Conservation (phyloP, 2,113 vertebrate species). For the Cinclus cinclus region DNA sequence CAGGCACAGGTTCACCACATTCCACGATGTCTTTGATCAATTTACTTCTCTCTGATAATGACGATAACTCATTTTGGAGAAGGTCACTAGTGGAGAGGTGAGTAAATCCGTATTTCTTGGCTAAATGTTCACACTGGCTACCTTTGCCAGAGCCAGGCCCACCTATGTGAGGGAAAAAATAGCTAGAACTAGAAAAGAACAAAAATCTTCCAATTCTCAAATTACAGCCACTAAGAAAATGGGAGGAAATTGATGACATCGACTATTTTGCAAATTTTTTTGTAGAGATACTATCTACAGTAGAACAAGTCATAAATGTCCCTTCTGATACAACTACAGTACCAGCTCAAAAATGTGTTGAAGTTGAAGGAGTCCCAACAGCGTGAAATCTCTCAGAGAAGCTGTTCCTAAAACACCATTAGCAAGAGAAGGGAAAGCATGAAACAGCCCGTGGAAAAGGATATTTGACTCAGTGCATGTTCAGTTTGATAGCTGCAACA, state of each 20-base stretch:
- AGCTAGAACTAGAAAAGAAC: neutral
- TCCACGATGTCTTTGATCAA: slow-evolving; percentile 81
- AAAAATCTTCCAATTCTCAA: neutral
- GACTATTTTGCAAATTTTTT: neutral
- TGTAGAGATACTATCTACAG: neutral
- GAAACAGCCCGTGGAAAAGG: neutral
- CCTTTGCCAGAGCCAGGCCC: slow-evolving; percentile 91
- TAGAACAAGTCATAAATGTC: neutral
- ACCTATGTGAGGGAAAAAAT: slow-evolving; percentile 71
- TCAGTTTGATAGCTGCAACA: neutral
- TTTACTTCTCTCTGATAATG: slow-evolving; percentile 82
- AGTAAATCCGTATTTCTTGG: slow-evolving; percentile 83
- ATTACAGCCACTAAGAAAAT: neutral
- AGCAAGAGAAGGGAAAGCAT: neutral
- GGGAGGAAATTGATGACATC: neutral
- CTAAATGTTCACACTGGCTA: slow-evolving; percentile 85
- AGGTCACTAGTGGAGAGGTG: slow-evolving; percentile 78
- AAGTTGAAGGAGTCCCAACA: neutral
- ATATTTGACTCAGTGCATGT: neutral
- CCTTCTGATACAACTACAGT: neutral
- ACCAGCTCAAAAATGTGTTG: neutral
- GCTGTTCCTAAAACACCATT: neutral
- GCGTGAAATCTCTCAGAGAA: neutral
- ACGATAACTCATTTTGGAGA: slow-evolving; percentile 79
- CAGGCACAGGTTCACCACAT: slow-evolving; percentile 80